Conservation (phyloP, 2,113 vertebrate species). For the Dendrocopos noguchii region DNA sequence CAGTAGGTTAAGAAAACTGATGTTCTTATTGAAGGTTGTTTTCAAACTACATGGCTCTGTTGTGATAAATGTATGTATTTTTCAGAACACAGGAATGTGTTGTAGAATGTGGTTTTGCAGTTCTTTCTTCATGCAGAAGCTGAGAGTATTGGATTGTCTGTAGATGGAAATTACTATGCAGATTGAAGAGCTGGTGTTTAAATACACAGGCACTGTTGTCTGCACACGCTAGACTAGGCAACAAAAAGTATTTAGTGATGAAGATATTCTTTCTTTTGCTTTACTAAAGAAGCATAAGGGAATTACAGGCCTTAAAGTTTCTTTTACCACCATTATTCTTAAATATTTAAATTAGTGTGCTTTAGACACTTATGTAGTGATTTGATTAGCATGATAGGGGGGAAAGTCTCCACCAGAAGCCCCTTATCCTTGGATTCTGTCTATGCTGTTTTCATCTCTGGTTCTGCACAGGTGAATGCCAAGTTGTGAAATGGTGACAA, state of each 20-base stretch:
- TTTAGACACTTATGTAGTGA: not conserved
- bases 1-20: not conserved
- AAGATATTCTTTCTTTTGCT: not conserved
- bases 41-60: fast-evolving
- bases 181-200: not conserved
- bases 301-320: not conserved
- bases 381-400: not conserved
- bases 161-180: not conserved
- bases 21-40: not conserved
- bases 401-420: not conserved
- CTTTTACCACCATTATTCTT: not conserved
- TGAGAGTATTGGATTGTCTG: not conserved
- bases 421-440: not conserved
- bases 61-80: not conserved
- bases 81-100: not conserved
- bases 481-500: constrained; percentile 5
- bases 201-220: not conserved
- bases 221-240: not conserved
- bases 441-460: not conserved
- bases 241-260: not conserved
- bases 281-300: not conserved
- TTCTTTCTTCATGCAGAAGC: not conserved
- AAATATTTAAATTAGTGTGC: not conserved
- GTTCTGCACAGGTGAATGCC: not conserved
- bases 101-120: not conserved